phyloP scores from a whole-genome alignment of 2,888 invertebrate genomes.

The Pseudococcus jackbeardsleyi region DNA sequence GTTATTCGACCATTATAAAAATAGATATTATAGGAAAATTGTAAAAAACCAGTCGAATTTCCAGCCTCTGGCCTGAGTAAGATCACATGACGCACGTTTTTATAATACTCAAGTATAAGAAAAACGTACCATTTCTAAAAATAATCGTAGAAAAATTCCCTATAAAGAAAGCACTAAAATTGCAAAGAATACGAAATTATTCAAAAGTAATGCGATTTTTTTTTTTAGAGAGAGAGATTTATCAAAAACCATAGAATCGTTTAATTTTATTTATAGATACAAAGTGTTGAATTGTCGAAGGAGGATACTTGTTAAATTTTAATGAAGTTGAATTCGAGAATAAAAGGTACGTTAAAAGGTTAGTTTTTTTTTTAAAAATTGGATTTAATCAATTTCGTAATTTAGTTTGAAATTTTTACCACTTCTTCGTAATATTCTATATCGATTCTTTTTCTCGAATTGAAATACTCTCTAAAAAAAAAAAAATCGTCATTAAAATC shows the following conservation, averaged over 20 bases:
- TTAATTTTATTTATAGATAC: background rate
- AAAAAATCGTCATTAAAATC: too few relatives aligned
- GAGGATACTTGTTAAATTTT: background rate
- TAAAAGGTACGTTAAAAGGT: background rate
- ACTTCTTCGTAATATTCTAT: background rate
- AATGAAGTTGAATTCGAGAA: background rate
- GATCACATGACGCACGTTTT: background rate
- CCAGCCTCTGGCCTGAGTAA: background rate
- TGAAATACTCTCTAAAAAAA: too few relatives aligned
- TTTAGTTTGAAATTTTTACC: background rate
- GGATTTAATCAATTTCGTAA: background rate
- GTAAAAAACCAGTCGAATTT: background rate
- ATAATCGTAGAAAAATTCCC: background rate
- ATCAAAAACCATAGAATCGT: background rate
- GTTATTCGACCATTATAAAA: background rate
- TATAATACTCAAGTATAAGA: background rate
- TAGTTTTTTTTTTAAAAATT: background rate
- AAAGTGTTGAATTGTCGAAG: too few relatives aligned
- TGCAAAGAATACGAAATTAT: background rate
- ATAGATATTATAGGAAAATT: background rate
- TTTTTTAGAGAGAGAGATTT: background rate
- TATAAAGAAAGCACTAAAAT: background rate
- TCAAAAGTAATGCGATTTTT: background rate
- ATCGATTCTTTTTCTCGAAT: background rate
- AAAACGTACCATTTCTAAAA: background rate